phyloP scores from a whole-genome alignment of 2,113 vertebrate genomes.

The Aythya baeri region DNA sequence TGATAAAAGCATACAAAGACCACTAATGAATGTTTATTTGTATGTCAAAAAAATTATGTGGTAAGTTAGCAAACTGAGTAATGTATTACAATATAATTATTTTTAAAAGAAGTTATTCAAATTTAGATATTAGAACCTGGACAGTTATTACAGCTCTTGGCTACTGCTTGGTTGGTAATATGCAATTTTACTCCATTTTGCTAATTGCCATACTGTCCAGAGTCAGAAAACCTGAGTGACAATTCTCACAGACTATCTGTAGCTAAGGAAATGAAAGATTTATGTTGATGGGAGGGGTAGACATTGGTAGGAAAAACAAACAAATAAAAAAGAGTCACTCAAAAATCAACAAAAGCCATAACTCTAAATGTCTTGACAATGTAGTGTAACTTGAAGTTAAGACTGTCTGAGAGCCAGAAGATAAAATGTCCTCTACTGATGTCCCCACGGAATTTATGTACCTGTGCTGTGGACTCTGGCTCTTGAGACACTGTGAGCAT shows the following conservation, averaged over 20 bases:
- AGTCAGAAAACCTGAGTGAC: background rate
- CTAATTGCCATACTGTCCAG: background rate
- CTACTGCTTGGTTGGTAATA: background rate
- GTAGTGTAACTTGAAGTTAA: background rate
- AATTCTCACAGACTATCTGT: background rate
- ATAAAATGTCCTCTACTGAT: background rate
- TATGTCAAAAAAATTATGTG: slow-evolving; percentile 21
- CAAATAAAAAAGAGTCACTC: background rate
- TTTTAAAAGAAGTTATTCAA: slow-evolving; percentile 53
- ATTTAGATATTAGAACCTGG: slow-evolving; percentile 9
- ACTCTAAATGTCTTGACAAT: background rate
- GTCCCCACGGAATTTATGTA: background rate
- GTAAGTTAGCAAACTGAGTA: slow-evolving; percentile 58
- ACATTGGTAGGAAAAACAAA: background rate
- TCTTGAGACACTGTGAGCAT: background rate
- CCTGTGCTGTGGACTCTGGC: background rate
- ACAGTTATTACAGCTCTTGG: slow-evolving; percentile 36
- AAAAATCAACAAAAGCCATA: slow-evolving; percentile 2
- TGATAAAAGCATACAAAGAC: background rate
- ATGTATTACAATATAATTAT: slow-evolving; percentile 42
- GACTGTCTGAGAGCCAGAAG: background rate
- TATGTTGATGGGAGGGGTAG: background rate
- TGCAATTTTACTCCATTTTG: slow-evolving; percentile 37
- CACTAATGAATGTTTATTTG: background rate
- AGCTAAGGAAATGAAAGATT: slow-evolving; percentile 28